Conservation (phyloP, 2,113 vertebrate genomes). For the Arvicanthis niloticus region DNA sequence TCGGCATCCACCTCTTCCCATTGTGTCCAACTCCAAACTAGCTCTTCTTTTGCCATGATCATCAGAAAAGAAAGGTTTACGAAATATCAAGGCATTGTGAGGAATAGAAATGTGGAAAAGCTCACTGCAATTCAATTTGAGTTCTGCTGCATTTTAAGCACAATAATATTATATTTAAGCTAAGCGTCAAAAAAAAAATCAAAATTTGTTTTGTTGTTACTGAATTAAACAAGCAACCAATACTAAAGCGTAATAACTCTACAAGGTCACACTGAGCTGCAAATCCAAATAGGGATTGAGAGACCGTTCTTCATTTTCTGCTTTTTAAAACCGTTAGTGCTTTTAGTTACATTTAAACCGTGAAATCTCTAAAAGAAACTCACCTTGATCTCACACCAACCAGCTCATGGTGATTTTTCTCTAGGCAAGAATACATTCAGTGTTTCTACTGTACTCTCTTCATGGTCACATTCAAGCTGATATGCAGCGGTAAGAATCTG, state of each 20-base stretch:
- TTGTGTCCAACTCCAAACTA: no score
- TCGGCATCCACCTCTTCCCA: background rate
- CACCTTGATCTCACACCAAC: background rate
- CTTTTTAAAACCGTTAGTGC: slow-evolving; percentile 16
- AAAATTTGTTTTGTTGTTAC: slow-evolving; percentile 33
- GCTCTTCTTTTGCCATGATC: background rate
- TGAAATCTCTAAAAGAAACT: background rate
- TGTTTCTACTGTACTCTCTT: background rate
- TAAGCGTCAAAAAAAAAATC: background rate
- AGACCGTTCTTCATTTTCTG: background rate
- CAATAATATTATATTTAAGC: slow-evolving; percentile 39
- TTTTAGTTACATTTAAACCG: slow-evolving; percentile 1
- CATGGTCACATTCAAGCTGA: background rate
- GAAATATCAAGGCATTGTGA: background rate
- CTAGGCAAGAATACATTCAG: background rate
- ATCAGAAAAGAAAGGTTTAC: background rate
- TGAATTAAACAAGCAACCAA: background rate
- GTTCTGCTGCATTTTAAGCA: background rate
- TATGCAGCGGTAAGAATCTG: background rate
- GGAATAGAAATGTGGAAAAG: background rate
- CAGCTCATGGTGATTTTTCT: background rate
- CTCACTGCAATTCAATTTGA: background rate
- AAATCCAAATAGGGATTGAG: background rate
- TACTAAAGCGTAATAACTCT: slow-evolving; percentile 26
- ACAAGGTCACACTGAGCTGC: background rate